A percentile compares a stretch with the other conserved stretches of the same genome.
These are phyloP conservation scores for Aphodius granarius DNA, from an alignment of 2,888 invertebrate genomes.

Conservation along the genomic window DNA sequence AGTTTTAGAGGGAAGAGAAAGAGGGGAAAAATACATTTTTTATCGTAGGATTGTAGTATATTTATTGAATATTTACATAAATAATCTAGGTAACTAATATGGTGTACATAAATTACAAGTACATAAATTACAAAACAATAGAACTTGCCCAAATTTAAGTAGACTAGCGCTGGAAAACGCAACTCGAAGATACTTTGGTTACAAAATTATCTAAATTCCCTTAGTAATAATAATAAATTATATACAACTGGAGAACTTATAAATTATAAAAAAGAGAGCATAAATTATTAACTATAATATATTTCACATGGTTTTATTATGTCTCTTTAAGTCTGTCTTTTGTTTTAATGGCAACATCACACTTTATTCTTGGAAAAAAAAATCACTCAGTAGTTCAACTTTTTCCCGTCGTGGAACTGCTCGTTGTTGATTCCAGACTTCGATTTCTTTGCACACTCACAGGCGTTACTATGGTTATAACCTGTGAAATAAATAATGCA, in stretches of 20 bases:
- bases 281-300: not conserved
- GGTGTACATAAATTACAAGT: too few species aligned
- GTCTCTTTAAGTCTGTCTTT: not conserved
- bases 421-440: slow-evolving; percentile 5
- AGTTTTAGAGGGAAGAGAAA: too few species aligned
- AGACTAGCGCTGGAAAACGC: not conserved
- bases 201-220: not conserved
- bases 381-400: slow-evolving; percentile 1
- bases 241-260: not conserved
- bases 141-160: not conserved
- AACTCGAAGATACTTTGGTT: slow-evolving; percentile 9
- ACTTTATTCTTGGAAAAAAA: not conserved
- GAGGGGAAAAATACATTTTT: too few species aligned
- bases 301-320: not conserved
- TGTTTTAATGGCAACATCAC: not conserved
- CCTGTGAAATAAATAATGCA: slow-evolving; percentile 35
- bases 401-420: not conserved
- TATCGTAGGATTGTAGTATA: not conserved
- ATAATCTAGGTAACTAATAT: slow-evolving; percentile 12
- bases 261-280: not conserved
- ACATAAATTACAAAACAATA: not conserved
- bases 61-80: slow-evolving; percentile 10
- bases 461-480: slow-evolving; percentile 43
- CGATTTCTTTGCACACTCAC: slow-evolving; percentile 30
- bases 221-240: not conserved